Percentiles rank a stretch among this genome's conserved stretches.
Evolutionary conservation across 2,888 invertebrate species (phyloP).

Genomic region (Chymomyza amoena): DNA sequence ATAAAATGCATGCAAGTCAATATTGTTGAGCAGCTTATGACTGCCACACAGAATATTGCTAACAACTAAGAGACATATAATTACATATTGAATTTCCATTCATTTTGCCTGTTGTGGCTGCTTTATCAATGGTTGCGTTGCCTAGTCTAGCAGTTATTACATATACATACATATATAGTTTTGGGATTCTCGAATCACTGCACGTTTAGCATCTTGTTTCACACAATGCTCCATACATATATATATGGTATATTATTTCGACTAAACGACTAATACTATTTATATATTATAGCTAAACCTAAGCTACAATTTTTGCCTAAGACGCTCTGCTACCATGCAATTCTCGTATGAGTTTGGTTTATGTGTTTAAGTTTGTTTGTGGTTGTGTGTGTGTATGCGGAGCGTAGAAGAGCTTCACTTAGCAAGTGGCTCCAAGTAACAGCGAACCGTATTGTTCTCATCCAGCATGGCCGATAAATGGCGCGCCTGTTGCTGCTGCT

Average conservation of each 20-base stretch:
- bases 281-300: conserved; percentile 35
- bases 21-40: not conserved
- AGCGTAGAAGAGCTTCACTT: conserved; percentile 56
- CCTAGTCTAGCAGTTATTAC: conserved; percentile 43
- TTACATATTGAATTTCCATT: conserved; percentile 41
- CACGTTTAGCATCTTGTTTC: conserved; percentile 67
- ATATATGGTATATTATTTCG: conserved; percentile 38
- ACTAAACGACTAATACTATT: conserved; percentile 66
- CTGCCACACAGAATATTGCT: not conserved
- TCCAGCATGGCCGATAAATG: conserved; percentile 86
- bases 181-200: conserved; percentile 71
- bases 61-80: not conserved
- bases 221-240: conserved; percentile 60
- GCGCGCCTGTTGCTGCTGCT: conserved; percentile 69
- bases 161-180: conserved; percentile 69
- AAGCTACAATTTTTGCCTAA: conserved; percentile 71
- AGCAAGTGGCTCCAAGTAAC: conserved; percentile 86
- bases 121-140: not conserved
- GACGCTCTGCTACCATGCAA: conserved; percentile 37
- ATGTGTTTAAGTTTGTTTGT: not conserved
- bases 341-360: not conserved
- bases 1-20: conserved; percentile 7
- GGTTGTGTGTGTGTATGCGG: conserved; percentile 2
- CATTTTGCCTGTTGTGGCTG: conserved; percentile 5
- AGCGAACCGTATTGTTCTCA: conserved; percentile 91